Evolutionary conservation across 2,888 invertebrate genomes (phyloP).

Genomic region (Steinernema scapterisci): DNA sequence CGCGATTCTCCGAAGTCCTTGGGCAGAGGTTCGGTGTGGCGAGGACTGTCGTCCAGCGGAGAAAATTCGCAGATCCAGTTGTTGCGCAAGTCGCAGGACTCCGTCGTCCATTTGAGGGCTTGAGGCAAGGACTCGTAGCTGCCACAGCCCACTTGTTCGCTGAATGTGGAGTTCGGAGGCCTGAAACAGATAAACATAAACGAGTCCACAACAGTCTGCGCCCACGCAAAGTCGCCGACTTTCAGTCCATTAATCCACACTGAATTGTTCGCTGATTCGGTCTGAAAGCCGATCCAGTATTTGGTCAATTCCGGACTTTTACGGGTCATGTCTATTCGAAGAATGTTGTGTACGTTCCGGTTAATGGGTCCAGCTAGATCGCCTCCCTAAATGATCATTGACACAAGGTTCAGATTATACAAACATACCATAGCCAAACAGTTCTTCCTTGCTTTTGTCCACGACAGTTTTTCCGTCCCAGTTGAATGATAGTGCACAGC

Average conservation of each 20-base stretch:
- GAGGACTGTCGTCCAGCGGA: slow-evolving; percentile 30
- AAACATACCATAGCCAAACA: slow-evolving; percentile 33
- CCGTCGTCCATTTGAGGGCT: not conserved
- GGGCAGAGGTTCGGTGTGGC: not conserved
- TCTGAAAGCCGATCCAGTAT: slow-evolving; percentile 33
- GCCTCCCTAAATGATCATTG: slow-evolving; percentile 37
- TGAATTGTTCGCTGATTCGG: not conserved
- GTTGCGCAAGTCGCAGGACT: not conserved
- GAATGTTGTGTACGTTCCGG: slow-evolving; percentile 10
- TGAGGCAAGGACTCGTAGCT: slow-evolving; percentile 10
- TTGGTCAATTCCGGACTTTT: not conserved
- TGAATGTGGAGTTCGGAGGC: slow-evolving; percentile 1
- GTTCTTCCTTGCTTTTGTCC: slow-evolving; percentile 33
- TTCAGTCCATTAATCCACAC: slow-evolving; percentile 29
- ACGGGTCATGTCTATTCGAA: slow-evolving; percentile 12
- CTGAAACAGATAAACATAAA: not conserved
- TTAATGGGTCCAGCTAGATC: slow-evolving; percentile 34
- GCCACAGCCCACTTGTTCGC: slow-evolving; percentile 18
- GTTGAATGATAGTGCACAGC: slow-evolving; percentile 7
- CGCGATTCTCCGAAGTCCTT: slow-evolving; percentile 25
- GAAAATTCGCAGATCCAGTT: slow-evolving; percentile 36
- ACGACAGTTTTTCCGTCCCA: slow-evolving; percentile 13
- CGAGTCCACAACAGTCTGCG: not conserved
- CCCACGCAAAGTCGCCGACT: slow-evolving; percentile 9
- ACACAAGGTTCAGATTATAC: not conserved